phyloP scores from a whole-genome alignment of 30 jellyfish, hydroid and myxozoan species.

The Phacellophora camtschatica region DNA sequence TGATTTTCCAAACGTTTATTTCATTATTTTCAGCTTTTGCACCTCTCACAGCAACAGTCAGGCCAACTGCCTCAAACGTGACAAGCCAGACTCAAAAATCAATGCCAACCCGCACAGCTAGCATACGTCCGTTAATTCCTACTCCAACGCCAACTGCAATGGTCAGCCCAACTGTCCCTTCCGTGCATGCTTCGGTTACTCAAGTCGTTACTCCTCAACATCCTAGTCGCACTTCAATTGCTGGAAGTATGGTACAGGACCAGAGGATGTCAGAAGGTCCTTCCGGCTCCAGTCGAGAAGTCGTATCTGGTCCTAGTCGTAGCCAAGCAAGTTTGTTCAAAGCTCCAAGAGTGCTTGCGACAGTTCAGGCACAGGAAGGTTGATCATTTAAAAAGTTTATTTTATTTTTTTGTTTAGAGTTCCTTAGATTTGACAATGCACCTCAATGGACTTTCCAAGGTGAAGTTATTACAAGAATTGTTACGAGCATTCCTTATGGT shows the following conservation, averaged over 20 bases:
- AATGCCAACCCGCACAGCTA: conserved; percentile 85
- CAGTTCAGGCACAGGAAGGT: conserved; percentile 58
- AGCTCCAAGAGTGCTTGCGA: conserved; percentile 54
- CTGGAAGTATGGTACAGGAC: not conserved
- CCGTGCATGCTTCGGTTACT: conserved; percentile 36
- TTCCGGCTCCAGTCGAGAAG: conserved; percentile 59
- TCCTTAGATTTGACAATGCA: too few relatives aligned
- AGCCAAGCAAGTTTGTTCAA: conserved; percentile 64
- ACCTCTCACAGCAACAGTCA: conserved; percentile 95
- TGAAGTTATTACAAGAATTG: too few relatives aligned
- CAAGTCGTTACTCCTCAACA: conserved; percentile 50
- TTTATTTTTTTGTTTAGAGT: too few relatives aligned
- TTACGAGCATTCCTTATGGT: too few relatives aligned
- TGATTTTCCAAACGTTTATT: not conserved
- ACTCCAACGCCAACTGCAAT: conserved; percentile 92
- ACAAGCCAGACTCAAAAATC: conserved; percentile 60
- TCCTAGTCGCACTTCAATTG: conserved; percentile 8
- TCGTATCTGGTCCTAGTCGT: conserved; percentile 42
- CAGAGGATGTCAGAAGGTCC: too few relatives aligned
- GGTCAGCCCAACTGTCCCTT: conserved; percentile 98
- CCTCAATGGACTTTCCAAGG: too few relatives aligned
- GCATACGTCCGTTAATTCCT: conserved; percentile 93
- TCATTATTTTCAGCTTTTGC: conserved; percentile 48
- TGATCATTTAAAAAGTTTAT: too few relatives aligned
- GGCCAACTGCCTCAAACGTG: conserved; percentile 88